These are phyloP conservation scores for Pterostichus madidus DNA, from an alignment of 2,888 invertebrate species.

Conservation along the genomic window DNA sequence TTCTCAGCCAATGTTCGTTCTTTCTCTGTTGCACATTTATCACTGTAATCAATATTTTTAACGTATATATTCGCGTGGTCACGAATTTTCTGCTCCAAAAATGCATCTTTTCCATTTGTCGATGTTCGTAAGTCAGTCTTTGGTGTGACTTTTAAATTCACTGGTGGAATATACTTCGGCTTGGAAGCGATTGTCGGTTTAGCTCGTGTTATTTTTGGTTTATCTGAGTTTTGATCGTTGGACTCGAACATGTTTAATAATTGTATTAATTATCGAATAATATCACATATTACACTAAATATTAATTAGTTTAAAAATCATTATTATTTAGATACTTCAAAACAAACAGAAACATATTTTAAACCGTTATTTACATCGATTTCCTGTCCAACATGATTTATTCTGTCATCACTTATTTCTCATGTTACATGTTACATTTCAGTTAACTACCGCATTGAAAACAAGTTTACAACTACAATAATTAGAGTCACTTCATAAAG, in stretches of 20 bases:
- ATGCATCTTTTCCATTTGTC: conserved; percentile 61
- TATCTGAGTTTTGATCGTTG: conserved; percentile 71
- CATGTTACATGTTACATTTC: not conserved
- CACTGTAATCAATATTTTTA: conserved; percentile 64
- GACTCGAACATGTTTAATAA: conserved; percentile 19
- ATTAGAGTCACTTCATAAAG: conserved; percentile 34
- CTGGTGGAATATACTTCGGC: conserved; percentile 77
- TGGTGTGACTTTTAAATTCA: conserved; percentile 72
- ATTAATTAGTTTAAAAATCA: conserved; percentile 54
- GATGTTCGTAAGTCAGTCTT: conserved; percentile 56
- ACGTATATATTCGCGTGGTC: conserved; percentile 42
- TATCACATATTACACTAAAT: conserved; percentile 54
- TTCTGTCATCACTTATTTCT: conserved; percentile 14
- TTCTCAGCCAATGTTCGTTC: conserved; percentile 48
- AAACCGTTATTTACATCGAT: conserved; percentile 31
- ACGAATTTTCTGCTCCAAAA: conserved; percentile 51
- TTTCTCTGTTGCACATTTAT: conserved; percentile 53
- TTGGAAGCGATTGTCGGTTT: conserved; percentile 76
- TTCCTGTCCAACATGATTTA: conserved; percentile 35
- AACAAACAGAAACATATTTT: conserved; percentile 2
- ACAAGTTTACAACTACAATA: conserved; percentile 22
- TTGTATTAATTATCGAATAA: conserved; percentile 13
- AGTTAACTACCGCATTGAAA: conserved; percentile 2
- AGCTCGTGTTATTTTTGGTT: conserved; percentile 75
- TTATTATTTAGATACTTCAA: not conserved